Evolutionary conservation across 1,140 invertebrate genomes (phyloP).

Genomic region (Anagrus nilaparvatae): DNA sequence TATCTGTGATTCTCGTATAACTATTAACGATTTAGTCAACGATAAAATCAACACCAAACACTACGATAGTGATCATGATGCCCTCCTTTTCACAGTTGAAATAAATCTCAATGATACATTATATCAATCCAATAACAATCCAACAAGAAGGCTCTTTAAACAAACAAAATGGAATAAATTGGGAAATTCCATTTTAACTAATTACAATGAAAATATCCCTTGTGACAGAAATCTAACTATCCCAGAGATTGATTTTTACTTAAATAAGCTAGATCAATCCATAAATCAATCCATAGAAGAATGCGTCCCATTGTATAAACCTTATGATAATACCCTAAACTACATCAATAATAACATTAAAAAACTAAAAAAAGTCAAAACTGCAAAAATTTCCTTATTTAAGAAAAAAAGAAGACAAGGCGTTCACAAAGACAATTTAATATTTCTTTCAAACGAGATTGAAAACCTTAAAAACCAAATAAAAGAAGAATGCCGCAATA

Average conservation of each 20-base stretch:
- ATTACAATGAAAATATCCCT: conserved; percentile 1
- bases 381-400: no score
- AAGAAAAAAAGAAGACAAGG: no score
- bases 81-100: conserved; percentile 1
- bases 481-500: no score
- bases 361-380: conserved; percentile 11
- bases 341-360: conserved; percentile 11
- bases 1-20: conserved; percentile 2
- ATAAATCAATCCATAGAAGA: conserved; percentile 9
- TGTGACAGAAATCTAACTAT: conserved; percentile 13
- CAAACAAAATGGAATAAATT: conserved; percentile 18
- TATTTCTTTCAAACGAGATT: no score
- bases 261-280: not conserved
- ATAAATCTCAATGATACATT: conserved; percentile 3
- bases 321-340: not conserved
- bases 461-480: no score
- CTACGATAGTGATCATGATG: conserved; percentile 2
- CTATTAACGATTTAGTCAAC: not conserved
- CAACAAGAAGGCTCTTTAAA: conserved; percentile 7
- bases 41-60: conserved; percentile 2
- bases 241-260: conserved; percentile 13
- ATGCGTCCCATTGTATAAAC: conserved; percentile 8
- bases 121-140: not conserved
- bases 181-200: not conserved
- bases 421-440: no score